phyloP scores from a whole-genome alignment of 2,113 vertebrate genomes.

The Bubo scandiacus region DNA sequence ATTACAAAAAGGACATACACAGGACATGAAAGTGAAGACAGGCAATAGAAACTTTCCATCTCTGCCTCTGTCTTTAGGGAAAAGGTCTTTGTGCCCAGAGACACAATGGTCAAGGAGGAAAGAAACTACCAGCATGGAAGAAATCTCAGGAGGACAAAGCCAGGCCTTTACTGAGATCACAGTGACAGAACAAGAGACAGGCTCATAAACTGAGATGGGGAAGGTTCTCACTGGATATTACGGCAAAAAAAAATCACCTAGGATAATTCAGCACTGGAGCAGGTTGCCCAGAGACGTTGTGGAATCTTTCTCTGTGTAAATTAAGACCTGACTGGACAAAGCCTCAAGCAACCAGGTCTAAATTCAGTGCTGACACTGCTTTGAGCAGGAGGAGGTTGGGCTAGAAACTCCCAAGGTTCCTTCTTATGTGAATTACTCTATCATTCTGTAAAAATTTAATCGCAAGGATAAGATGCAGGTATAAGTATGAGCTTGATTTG shows the following conservation, averaged over 20 bases:
- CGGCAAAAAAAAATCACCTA: background rate
- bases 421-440: background rate
- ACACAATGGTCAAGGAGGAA: background rate
- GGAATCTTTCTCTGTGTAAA: background rate
- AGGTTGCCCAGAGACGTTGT: background rate
- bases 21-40: background rate
- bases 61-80: background rate
- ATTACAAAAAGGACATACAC: background rate
- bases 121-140: background rate
- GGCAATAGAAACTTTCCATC: background rate
- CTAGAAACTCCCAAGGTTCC: background rate
- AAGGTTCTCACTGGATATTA: background rate
- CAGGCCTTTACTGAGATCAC: background rate
- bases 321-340: background rate
- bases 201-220: background rate
- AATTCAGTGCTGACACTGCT: background rate
- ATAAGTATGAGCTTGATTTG: constrained; percentile 46
- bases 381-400: background rate
- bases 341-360: background rate
- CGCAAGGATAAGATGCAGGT: background rate
- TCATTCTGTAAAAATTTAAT: constrained; percentile 39
- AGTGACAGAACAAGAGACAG: background rate
- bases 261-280: background rate
- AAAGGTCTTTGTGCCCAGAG: background rate
- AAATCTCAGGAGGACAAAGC: background rate